These are phyloP conservation scores for Tetragonula carbonaria DNA, from an alignment of 2,888 invertebrate genomes.

Conservation along the genomic window DNA sequence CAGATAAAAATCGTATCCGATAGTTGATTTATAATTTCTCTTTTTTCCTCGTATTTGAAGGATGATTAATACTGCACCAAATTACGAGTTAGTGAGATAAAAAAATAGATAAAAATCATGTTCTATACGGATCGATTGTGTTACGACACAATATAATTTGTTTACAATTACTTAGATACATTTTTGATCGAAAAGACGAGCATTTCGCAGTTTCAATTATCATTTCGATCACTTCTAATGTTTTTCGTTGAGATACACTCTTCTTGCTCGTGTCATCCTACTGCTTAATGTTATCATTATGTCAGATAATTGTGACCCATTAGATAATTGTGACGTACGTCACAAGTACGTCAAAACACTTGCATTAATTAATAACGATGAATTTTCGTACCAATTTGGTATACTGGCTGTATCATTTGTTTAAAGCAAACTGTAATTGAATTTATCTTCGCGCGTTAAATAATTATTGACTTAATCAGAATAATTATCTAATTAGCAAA, in stretches of 20 bases:
- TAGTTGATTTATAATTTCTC: neutral
- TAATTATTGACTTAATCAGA: neutral
- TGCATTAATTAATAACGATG: conserved; percentile 40
- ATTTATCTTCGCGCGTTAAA: neutral
- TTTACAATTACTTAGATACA: neutral
- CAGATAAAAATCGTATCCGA: neutral
- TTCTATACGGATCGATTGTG: conserved; percentile 14
- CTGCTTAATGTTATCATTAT: conserved; percentile 54
- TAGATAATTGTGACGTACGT: conserved; percentile 2
- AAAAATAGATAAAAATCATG: conserved; percentile 10
- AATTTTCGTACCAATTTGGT: conserved; percentile 3
- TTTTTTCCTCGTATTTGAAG: neutral
- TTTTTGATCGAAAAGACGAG: neutral
- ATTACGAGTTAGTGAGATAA: neutral
- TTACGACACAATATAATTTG: neutral
- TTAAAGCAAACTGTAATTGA: neutral
- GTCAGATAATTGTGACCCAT: conserved; percentile 67
- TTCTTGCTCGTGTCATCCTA: conserved; percentile 19
- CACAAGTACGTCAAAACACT: conserved; percentile 29
- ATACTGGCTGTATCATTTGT: neutral
- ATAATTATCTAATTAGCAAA: neutral
- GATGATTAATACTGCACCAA: conserved; percentile 7
- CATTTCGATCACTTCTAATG: neutral
- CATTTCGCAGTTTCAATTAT: conserved; percentile 45
- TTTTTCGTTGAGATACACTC: conserved; percentile 42